These are phyloP conservation scores for Oplegnathus fasciatus DNA, from an alignment of 2,113 vertebrate genomes.

Conservation along the genomic window DNA sequence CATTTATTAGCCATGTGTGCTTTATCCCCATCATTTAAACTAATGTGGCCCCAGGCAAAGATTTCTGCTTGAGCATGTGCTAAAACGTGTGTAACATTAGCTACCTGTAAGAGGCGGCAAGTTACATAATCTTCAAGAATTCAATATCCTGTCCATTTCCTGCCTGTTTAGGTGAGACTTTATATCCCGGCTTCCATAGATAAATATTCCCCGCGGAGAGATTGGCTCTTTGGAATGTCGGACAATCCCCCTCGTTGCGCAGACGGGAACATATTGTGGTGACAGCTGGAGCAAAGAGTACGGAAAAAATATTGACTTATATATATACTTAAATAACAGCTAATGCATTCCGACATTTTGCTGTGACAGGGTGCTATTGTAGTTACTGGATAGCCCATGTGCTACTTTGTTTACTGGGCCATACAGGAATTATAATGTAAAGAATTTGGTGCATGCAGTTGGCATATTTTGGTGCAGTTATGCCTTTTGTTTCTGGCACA, in stretches of 20 bases:
- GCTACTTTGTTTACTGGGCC: background rate
- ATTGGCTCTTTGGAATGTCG: conserved; percentile 55
- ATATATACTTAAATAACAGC: background rate
- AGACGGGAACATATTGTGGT: conserved; percentile 29
- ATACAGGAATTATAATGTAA: background rate
- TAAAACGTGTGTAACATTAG: conserved; percentile 30
- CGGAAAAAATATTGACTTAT: conserved; percentile 26
- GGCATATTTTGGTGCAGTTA: background rate
- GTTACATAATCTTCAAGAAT: conserved; percentile 67
- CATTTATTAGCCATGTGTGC: conserved; percentile 30
- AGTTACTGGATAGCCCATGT: background rate
- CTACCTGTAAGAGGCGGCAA: conserved; percentile 48
- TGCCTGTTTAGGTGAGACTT: conserved; percentile 69
- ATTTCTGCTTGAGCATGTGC: conserved; percentile 3
- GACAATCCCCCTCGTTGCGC: conserved; percentile 38
- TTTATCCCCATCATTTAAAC: conserved; percentile 34
- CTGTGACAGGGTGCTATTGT: background rate
- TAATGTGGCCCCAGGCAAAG: conserved; percentile 28
- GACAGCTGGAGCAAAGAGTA: conserved; percentile 42
- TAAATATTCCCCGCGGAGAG: conserved; percentile 67
- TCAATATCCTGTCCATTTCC: conserved; percentile 79
- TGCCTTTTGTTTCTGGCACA: background rate
- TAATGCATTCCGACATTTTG: background rate
- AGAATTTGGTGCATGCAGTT: background rate
- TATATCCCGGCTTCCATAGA: conserved; percentile 67